Conservation (phyloP, 2,797 vertebrate genomes). For the Simalia tracyae region DNA sequence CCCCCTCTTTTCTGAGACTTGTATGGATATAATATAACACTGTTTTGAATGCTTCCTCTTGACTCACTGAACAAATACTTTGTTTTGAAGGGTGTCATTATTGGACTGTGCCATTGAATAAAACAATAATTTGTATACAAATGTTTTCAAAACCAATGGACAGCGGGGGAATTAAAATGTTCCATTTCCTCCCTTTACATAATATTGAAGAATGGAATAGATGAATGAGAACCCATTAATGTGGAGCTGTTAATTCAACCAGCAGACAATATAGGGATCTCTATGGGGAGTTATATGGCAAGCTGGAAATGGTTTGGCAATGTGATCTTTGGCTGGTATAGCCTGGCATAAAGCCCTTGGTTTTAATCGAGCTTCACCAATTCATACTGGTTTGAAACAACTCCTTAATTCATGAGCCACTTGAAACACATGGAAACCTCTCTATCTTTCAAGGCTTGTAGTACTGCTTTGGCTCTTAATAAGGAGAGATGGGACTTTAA, state of each 20-base stretch:
- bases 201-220: neutral
- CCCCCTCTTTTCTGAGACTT: slow-evolving; percentile 26
- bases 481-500: slow-evolving; percentile 7
- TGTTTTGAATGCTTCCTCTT: slow-evolving; percentile 44
- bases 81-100: slow-evolving; percentile 56
- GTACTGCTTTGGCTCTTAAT: neutral
- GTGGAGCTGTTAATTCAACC: slow-evolving; percentile 13
- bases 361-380: neutral
- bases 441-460: neutral
- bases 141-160: slow-evolving; percentile 48
- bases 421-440: neutral
- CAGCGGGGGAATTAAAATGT: slow-evolving; percentile 28
- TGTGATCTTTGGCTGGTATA: slow-evolving; percentile 24
- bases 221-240: slow-evolving; percentile 43
- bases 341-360: neutral
- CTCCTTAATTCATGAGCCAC: neutral
- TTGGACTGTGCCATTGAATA: slow-evolving; percentile 31
- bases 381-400: slow-evolving; percentile 2
- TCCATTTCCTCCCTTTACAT: slow-evolving; percentile 15
- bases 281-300: slow-evolving; percentile 26
- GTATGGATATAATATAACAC: slow-evolving; percentile 30
- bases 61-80: slow-evolving; percentile 34
- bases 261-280: slow-evolving; percentile 19
- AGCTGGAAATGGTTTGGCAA: slow-evolving; percentile 29
- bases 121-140: slow-evolving; percentile 52